A percentile compares a stretch with the other conserved stretches of the same genome.
Evolutionary conservation across 2,888 invertebrate genomes (phyloP).

Genomic region (Apamea monoglypha): DNA sequence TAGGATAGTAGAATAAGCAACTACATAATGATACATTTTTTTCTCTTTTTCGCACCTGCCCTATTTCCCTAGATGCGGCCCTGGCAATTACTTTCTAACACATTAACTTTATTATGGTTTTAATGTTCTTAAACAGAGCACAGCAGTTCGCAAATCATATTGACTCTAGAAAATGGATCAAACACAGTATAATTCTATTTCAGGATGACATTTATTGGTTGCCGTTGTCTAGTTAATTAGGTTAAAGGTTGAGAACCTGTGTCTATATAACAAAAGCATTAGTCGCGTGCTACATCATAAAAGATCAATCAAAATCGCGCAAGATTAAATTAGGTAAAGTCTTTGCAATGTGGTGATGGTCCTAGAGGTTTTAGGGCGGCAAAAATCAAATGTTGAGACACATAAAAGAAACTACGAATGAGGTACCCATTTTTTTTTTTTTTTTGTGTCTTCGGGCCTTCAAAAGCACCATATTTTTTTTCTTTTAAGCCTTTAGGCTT

Average conservation of each 20-base stretch:
- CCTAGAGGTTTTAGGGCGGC: neutral
- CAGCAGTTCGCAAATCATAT: constrained; percentile 30
- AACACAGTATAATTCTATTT: constrained; percentile 43
- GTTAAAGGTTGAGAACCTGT: constrained; percentile 37
- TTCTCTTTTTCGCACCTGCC: neutral
- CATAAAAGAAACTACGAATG: neutral
- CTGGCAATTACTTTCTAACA: constrained; percentile 22
- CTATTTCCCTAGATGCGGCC: constrained; percentile 6
- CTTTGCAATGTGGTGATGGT: neutral
- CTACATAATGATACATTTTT: neutral
- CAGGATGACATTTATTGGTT: constrained; percentile 36
- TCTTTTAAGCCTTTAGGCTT: no score
- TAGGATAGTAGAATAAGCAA: no score
- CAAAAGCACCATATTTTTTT: no score
- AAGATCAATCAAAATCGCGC: constrained; percentile 28
- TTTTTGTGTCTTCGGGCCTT: neutral
- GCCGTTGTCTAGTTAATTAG: constrained; percentile 28
- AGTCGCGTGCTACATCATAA: neutral
- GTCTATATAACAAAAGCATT: constrained; percentile 7
- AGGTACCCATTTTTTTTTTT: neutral
- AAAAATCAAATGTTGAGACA: neutral
- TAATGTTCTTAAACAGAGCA: constrained; percentile 13
- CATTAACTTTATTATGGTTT: constrained; percentile 7
- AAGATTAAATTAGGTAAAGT: neutral
- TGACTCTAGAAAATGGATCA: constrained; percentile 28